These are phyloP conservation scores for Hermetia illucens DNA, from an alignment of 1,140 invertebrate genomes.

Conservation along the genomic window DNA sequence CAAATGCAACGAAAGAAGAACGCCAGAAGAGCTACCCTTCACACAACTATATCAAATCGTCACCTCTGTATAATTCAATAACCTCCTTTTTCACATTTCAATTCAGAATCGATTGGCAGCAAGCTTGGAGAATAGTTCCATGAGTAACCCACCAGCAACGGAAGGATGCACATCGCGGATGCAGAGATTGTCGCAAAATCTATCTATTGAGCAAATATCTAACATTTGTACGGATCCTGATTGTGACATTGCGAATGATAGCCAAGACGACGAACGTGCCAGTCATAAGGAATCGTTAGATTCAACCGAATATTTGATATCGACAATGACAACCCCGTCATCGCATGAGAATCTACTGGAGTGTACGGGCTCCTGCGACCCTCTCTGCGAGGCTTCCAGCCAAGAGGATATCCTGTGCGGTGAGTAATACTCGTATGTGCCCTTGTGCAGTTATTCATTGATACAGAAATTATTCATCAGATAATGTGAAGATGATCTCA, in stretches of 20 bases:
- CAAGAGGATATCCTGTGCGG: conserved; percentile 2
- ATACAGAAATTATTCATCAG: too few relatives aligned
- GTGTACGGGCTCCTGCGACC: conserved; percentile 4
- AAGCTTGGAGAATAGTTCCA: too few relatives aligned
- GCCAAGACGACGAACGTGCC: conserved; percentile 3
- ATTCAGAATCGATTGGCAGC: too few relatives aligned
- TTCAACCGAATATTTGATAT: conserved; percentile 9
- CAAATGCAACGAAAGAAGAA: not conserved
- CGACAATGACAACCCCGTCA: conserved; percentile 8
- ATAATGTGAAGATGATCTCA: too few relatives aligned
- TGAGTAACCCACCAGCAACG: too few relatives aligned
- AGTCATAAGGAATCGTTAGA: conserved; percentile 10
- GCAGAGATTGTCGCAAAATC: not conserved
- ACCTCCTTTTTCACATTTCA: too few relatives aligned
- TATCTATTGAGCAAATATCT: not conserved
- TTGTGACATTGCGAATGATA: not conserved
- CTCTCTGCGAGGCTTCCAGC: not conserved
- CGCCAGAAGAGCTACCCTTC: not conserved
- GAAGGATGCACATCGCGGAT: too few relatives aligned
- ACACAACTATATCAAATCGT: not conserved
- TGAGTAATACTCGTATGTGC: not conserved
- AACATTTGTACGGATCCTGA: conserved; percentile 1
- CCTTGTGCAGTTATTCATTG: not conserved
- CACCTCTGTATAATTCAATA: too few relatives aligned
- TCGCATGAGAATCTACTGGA: conserved; percentile 7